phyloP scores from a whole-genome alignment of 1,140 invertebrate genomes.

The Metopolophium dirhodum region DNA sequence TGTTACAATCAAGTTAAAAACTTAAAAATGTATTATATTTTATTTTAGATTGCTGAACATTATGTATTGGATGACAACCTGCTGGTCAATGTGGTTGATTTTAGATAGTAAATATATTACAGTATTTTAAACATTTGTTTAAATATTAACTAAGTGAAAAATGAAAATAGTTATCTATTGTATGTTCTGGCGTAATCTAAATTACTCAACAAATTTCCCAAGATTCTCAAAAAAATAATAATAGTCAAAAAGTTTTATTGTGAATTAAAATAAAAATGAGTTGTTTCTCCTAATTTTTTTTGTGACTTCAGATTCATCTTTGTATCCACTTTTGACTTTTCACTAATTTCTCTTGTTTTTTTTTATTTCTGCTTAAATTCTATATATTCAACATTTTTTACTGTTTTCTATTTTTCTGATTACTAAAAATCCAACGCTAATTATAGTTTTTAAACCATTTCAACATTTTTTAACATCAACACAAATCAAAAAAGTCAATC shows the following conservation, averaged over 20 bases:
- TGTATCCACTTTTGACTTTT: too few relatives aligned
- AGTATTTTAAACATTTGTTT: not conserved
- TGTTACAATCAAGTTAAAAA: constrained; percentile 36
- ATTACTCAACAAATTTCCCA: not conserved
- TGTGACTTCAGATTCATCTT: too few relatives aligned
- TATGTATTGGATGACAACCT: constrained; percentile 70
- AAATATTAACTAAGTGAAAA: not conserved
- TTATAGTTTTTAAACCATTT: too few relatives aligned
- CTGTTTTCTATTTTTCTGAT: too few relatives aligned
- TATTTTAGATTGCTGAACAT: constrained; percentile 72
- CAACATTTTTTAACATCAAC: too few relatives aligned
- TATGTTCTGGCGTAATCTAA: not conserved
- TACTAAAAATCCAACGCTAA: too few relatives aligned
- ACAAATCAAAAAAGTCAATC: too few relatives aligned
- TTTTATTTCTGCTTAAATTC: too few relatives aligned
- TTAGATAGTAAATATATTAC: constrained; percentile 61
- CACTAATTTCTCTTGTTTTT: too few relatives aligned
- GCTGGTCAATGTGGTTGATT: constrained; percentile 74
- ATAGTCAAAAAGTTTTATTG: too few relatives aligned
- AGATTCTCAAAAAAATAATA: not conserved
- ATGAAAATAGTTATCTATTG: not conserved
- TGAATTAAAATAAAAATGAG: not conserved
- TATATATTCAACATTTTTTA: too few relatives aligned
- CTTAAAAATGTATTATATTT: constrained; percentile 61
- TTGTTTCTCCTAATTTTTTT: too few relatives aligned